Conservation (phyloP, 2,888 invertebrate genomes). For the Lacanobia oleracea region DNA sequence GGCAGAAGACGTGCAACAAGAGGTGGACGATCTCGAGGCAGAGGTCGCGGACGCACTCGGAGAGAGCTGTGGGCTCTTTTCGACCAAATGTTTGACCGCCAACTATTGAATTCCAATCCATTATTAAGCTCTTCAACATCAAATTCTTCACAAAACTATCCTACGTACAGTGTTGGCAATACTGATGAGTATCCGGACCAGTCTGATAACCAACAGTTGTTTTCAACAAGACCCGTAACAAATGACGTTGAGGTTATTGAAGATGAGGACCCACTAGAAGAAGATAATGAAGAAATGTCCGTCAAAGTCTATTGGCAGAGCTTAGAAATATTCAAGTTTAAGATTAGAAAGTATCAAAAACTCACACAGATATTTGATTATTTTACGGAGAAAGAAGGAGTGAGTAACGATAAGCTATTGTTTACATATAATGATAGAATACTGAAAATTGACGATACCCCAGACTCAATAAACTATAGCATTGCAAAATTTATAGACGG, state of each 20-base stretch:
- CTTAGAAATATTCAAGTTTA: conserved; percentile 81
- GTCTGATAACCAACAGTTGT: conserved; percentile 74
- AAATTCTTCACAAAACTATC: conserved; percentile 48
- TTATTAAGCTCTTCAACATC: neutral
- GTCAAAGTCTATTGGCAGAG: conserved; percentile 88
- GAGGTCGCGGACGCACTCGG: conserved; percentile 46
- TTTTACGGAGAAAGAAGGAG: conserved; percentile 79
- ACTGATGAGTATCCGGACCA: conserved; percentile 81
- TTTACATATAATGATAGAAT: conserved; percentile 83
- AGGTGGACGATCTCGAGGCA: conserved; percentile 23
- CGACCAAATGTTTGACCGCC: conserved; percentile 25
- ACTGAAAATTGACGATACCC: conserved; percentile 82
- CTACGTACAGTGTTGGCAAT: conserved; percentile 80
- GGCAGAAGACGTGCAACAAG: conserved; percentile 5
- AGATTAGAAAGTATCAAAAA: conserved; percentile 83
- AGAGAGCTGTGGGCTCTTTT: conserved; percentile 26
- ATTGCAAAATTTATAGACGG: conserved; percentile 87
- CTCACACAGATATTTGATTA: conserved; percentile 81
- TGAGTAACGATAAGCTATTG: conserved; percentile 77
- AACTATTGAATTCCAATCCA: neutral
- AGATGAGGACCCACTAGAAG: conserved; percentile 65
- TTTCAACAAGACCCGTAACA: conserved; percentile 60
- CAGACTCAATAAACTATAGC: conserved; percentile 82
- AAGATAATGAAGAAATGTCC: conserved; percentile 84
- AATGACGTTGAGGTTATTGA: conserved; percentile 67